These are phyloP conservation scores for Bombyx huttoni DNA, from an alignment of 2,888 invertebrate genomes.

Conservation along the genomic window DNA sequence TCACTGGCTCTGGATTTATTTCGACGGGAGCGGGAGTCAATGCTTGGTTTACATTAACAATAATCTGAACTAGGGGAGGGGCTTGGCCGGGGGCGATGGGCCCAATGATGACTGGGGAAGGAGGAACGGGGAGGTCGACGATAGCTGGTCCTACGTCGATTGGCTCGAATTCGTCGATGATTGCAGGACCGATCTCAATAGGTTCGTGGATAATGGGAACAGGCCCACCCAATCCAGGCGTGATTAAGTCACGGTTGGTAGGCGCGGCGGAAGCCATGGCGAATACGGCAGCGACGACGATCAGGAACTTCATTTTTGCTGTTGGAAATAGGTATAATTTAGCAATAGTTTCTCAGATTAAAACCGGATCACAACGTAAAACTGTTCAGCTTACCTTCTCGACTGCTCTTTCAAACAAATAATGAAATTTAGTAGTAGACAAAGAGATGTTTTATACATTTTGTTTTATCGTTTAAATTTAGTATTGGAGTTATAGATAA, in stretches of 20 bases:
- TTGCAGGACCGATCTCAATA: slow-evolving; percentile 10
- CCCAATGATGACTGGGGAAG: slow-evolving; percentile 10
- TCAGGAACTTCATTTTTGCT: slow-evolving; percentile 4
- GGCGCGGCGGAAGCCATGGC: slow-evolving; percentile 10
- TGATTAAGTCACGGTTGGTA: not conserved
- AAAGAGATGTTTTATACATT: no score
- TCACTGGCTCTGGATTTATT: no score
- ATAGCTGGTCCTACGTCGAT: slow-evolving; percentile 8
- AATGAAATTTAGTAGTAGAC: no score
- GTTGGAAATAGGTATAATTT: not conserved
- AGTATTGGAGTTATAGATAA: no score
- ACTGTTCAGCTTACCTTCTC: no score
- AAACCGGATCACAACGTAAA: no score
- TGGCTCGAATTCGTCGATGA: slow-evolving; percentile 4
- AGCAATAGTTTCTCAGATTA: no score
- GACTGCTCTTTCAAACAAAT: no score
- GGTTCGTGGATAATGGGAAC: slow-evolving; percentile 24
- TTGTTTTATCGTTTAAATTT: no score
- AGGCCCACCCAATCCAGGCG: slow-evolving; percentile 3
- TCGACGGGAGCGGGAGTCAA: not conserved
- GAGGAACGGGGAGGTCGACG: slow-evolving; percentile 3
- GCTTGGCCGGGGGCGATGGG: slow-evolving; percentile 7
- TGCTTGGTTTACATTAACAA: not conserved
- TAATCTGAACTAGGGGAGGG: slow-evolving; percentile 1
- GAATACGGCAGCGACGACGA: slow-evolving; percentile 9